phyloP scores from a whole-genome alignment of 2,113 vertebrate species.

The Silurus asotus region DNA sequence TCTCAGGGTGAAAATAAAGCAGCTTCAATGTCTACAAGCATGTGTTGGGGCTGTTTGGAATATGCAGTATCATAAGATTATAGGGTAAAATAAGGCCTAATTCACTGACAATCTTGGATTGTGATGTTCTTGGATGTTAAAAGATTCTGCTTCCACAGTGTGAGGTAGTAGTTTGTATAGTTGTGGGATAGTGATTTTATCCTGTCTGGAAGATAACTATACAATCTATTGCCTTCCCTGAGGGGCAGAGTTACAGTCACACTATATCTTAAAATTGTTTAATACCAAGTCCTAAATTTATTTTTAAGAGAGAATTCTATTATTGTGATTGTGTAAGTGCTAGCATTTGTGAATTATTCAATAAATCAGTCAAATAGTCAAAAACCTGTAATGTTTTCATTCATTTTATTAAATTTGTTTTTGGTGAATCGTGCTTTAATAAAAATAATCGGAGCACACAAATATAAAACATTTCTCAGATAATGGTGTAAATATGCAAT shows the following conservation, averaged over 20 bases:
- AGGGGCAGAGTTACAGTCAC: conserved; percentile 60
- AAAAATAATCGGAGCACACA: background rate
- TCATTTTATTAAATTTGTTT: background rate
- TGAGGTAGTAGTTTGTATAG: conserved; percentile 99
- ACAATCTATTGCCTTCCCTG: conserved; percentile 99
- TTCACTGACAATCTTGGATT: too few species aligned
- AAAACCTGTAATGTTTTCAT: background rate
- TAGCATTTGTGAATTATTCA: background rate
- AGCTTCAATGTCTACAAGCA: conserved; percentile 24
- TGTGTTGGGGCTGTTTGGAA: background rate
- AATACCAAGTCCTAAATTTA: background rate
- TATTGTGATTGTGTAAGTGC: background rate
- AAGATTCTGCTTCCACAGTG: conserved; percentile 71
- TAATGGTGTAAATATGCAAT: background rate
- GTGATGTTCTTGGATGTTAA: background rate
- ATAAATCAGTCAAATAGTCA: background rate
- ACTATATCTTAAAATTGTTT: background rate
- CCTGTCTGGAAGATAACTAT: conserved; percentile 96
- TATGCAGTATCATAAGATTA: background rate
- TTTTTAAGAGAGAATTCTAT: background rate
- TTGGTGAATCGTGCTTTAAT: background rate
- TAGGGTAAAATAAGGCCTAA: background rate
- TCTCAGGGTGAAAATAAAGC: conserved; percentile 83
- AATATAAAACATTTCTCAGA: background rate
- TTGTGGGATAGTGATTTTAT: conserved; percentile 95